Evolutionary conservation across 2,888 invertebrate species (phyloP), one percentile per base, ranked within the genome.

Genomic region (Amblyjoppa fuscipennis): DNA sequence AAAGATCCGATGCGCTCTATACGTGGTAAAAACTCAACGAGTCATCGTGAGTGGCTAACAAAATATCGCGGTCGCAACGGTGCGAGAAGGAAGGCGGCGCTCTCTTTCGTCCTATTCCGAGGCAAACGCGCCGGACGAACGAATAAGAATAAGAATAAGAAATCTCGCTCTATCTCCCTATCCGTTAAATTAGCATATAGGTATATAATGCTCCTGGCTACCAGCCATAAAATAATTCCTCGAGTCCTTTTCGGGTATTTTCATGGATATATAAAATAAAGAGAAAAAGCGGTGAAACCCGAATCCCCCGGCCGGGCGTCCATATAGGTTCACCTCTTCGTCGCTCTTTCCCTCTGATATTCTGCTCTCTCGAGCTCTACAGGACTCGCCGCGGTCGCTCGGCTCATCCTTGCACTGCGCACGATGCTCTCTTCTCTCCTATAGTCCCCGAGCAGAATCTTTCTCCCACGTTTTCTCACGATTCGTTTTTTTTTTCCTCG

Each of bases 111-210:
- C 20, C 75, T 49, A 45, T 61, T 64, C 75, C 28, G 59, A 38
- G 56, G 51, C 13, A 53, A 53, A 68, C 41, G 31, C 5, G 49
- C n/a, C 6, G 11, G 49, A 64, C 20, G 9, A 61, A 38, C 68
- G 56, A 71, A 41, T 70, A 53, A 71, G 53, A 74, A 11, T 20
- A 59, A 31, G 53, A 49, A 31, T 56, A 59, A 69, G 45, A 78
- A 71, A 31, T 71, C 80, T 64, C 71, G 83, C 81, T 81, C 81
- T 87, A 83, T 81, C 71, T 83, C 81, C 75, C 87, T 89, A 89
- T 90, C 89, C 89, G 89, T 89, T 87, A 90, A 90, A 91, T 91
- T 91, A 91, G 89, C 91, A 92, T 91, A 92, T 85, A 85, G 85
- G 83, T 83, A 85, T 83, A 85, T 90, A 92, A 92, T 90, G 90